Percentiles rank a stretch among this genome's conserved stretches.
Conservation (phyloP, 2,888 invertebrate genomes). For the Lysandra bellargus region DNA sequence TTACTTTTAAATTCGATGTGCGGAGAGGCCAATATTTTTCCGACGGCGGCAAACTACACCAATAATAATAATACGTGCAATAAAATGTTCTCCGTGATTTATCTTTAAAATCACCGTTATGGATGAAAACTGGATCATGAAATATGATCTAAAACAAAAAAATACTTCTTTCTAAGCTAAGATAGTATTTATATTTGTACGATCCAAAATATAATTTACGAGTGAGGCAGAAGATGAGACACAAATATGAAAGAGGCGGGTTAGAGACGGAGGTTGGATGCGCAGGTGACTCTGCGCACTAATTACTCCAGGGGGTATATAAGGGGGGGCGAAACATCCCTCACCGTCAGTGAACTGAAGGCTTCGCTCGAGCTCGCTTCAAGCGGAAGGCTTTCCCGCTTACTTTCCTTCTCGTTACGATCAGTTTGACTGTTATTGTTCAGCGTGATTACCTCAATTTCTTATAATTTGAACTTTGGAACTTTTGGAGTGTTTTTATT, state of each 20-base stretch:
- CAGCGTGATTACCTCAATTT: neutral
- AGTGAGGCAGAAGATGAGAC: conserved; percentile 39
- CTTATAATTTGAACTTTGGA: neutral
- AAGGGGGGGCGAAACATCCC: conserved; percentile 43
- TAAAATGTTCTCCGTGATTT: neutral
- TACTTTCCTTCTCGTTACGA: conserved; percentile 3
- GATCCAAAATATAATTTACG: conserved; percentile 32
- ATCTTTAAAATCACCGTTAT: neutral
- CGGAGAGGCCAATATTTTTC: neutral
- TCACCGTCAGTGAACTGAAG: conserved; percentile 33
- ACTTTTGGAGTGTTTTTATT: neutral
- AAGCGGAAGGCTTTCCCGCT: conserved; percentile 19
- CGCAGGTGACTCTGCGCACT: conserved; percentile 54
- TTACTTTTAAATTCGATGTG: neutral
- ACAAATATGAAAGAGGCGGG: conserved; percentile 42
- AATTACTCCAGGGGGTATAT: conserved; percentile 40
- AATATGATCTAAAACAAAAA: neutral
- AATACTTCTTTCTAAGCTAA: neutral
- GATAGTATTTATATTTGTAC: neutral
- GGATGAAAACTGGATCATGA: neutral
- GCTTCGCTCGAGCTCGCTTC: conserved; percentile 25
- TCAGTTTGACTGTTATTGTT: neutral
- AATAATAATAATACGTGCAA: too few relatives aligned
- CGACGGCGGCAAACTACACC: neutral
- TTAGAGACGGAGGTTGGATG: conserved; percentile 45